Evolutionary conservation across 2,113 vertebrate species (phyloP).

Genomic region (Glareola pratincola): DNA sequence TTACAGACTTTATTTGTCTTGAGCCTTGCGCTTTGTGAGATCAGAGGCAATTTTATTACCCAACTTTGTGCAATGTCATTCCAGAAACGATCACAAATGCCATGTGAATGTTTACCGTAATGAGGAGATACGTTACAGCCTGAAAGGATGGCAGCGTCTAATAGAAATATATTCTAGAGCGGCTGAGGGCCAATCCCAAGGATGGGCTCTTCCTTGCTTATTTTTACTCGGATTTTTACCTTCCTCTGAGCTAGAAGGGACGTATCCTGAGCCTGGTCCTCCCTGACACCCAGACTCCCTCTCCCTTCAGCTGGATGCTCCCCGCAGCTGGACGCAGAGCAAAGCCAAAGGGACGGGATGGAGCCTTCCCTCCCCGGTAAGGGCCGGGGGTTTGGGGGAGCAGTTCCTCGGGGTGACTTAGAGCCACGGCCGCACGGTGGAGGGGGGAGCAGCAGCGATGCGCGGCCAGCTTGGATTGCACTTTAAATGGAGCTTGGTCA

Average conservation of each 20-base stretch:
- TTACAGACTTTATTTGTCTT: conserved; percentile 68
- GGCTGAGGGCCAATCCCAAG: background rate
- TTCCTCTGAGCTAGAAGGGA: background rate
- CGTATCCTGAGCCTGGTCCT: background rate
- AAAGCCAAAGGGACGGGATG: background rate
- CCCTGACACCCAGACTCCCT: background rate
- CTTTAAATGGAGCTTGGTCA: background rate
- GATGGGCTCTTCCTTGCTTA: background rate
- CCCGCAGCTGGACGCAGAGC: background rate
- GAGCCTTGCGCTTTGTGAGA: conserved; percentile 25
- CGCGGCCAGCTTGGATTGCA: background rate
- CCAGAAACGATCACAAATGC: conserved; percentile 16
- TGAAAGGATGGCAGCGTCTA: background rate
- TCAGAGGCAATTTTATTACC: conserved; percentile 57
- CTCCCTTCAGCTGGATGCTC: background rate
- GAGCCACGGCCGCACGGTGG: background rate
- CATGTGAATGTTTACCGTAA: conserved; percentile 12
- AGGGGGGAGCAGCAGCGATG: background rate
- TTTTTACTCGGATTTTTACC: background rate
- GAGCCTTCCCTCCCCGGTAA: background rate
- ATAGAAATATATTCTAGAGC: conserved; percentile 16
- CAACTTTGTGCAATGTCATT: conserved; percentile 9
- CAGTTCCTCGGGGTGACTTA: background rate
- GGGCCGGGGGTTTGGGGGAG: background rate
- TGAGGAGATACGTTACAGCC: background rate